A percentile compares a stretch with the other conserved stretches of the same genome.
These are phyloP conservation scores for Pholis gunnellus DNA, from an alignment of 2,113 vertebrate species.

Conservation along the genomic window DNA sequence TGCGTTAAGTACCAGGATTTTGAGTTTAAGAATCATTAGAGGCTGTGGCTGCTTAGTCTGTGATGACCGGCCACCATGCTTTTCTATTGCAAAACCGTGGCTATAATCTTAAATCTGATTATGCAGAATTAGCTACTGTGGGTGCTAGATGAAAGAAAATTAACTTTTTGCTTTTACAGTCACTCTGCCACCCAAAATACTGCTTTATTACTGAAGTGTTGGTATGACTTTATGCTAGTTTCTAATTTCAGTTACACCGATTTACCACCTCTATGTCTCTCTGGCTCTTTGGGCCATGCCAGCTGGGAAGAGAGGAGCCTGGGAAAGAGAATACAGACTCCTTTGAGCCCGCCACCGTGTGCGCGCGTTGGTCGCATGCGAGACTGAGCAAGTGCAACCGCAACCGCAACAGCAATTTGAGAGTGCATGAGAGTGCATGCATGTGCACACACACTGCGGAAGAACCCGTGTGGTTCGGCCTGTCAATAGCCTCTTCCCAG, in stretches of 20 bases:
- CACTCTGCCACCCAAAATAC: neutral
- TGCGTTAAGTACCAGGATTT: conserved; percentile 61
- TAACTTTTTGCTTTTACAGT: neutral
- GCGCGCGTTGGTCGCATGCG: conserved; percentile 4
- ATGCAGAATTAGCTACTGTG: neutral
- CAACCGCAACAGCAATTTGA: conserved; percentile 47
- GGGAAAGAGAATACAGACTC: conserved; percentile 56
- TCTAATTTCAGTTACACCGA: conserved; percentile 10
- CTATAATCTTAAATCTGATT: conserved; percentile 30
- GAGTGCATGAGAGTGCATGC: neutral
- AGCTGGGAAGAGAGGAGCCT: conserved; percentile 62
- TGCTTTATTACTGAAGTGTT: neutral
- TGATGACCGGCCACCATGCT: neutral
- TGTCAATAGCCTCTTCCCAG: conserved; percentile 43
- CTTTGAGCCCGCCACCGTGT: conserved; percentile 62
- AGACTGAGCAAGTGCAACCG: conserved; percentile 17
- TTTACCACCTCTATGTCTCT: conserved; percentile 21
- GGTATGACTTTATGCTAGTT: conserved; percentile 14
- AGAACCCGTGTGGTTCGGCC: conserved; percentile 9
- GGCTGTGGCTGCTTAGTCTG: conserved; percentile 31
- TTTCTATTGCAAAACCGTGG: neutral
- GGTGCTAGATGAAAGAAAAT: neutral
- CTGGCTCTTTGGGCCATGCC: conserved; percentile 33
- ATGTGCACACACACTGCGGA: conserved; percentile 4
- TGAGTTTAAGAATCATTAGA: conserved; percentile 50